Percentiles rank a stretch among this genome's conserved stretches.
Evolutionary conservation across 1,140 invertebrate species (phyloP).

Genomic region (Megalopta genalis): DNA sequence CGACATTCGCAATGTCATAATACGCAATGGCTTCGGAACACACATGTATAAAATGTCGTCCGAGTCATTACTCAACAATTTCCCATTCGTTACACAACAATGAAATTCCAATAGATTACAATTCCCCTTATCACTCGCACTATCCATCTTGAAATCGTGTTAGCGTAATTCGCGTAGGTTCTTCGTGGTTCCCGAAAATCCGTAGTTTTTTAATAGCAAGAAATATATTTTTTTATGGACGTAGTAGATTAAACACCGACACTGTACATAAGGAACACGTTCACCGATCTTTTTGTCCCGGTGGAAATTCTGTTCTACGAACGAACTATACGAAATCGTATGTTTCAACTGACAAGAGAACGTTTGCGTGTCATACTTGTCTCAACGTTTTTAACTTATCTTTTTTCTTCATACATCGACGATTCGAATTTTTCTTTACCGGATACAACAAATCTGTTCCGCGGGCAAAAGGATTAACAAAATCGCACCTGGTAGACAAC

Average conservation of each 20-base stretch:
- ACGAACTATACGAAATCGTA: no score
- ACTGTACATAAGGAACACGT: background rate
- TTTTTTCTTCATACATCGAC: no score
- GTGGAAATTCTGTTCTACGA: background rate
- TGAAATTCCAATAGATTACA: background rate
- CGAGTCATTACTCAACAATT: no score
- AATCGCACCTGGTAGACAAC: background rate
- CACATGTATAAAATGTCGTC: no score
- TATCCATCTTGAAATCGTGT: background rate
- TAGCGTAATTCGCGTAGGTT: background rate
- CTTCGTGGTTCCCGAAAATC: background rate
- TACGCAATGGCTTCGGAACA: no score
- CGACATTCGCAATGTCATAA: no score
- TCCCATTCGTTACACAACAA: background rate
- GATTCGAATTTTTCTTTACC: background rate
- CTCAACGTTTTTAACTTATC: no score
- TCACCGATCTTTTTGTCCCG: background rate
- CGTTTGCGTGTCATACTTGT: no score
- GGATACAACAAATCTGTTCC: no score
- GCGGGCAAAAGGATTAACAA: background rate
- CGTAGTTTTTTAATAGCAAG: background rate
- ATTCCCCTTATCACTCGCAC: background rate
- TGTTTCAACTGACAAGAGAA: no score
- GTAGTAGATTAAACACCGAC: background rate
- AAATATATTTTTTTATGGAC: conserved; percentile 42